Conservation (phyloP, 1,140 invertebrate genomes). For the Helicoverpa armigera region DNA sequence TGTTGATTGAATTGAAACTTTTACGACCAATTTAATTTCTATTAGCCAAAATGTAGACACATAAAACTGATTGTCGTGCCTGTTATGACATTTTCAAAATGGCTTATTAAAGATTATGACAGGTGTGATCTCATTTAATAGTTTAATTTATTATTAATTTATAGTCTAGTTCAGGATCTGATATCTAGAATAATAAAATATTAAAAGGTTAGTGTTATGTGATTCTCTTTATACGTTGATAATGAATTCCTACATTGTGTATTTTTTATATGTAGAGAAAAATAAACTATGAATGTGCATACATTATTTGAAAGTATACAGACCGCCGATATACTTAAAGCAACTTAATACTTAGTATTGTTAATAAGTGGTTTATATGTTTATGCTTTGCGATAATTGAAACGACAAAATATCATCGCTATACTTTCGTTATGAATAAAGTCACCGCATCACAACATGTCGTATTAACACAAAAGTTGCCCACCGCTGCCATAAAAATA, state of each 20-base stretch:
- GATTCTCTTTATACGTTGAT: background rate
- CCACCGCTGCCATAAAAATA: slow-evolving; percentile 49
- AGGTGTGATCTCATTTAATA: slow-evolving; percentile 8
- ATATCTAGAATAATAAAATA: background rate
- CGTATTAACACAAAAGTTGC: slow-evolving; percentile 37
- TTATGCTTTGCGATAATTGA: slow-evolving; percentile 33
- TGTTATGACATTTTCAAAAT: slow-evolving; percentile 41
- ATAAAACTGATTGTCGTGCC: slow-evolving; percentile 18
- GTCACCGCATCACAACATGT: slow-evolving; percentile 24
- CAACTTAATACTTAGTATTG: background rate
- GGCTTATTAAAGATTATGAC: slow-evolving; percentile 22
- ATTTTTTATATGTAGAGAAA: too few species aligned
- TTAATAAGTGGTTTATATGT: slow-evolving; percentile 40
- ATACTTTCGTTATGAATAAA: slow-evolving; percentile 29
- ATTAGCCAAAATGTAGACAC: slow-evolving; percentile 12
- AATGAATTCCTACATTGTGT: background rate
- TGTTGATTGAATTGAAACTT: slow-evolving; percentile 47
- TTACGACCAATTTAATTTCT: slow-evolving; percentile 33
- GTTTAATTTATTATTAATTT: slow-evolving; percentile 25
- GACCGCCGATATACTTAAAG: background rate
- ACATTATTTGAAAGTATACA: too few species aligned
- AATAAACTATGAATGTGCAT: too few species aligned
- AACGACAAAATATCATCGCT: slow-evolving; percentile 2
- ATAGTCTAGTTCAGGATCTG: background rate
- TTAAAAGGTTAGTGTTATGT: background rate